Conservation (phyloP, 1,140 invertebrate species). For the Pseudomyrmex cubaensis region DNA sequence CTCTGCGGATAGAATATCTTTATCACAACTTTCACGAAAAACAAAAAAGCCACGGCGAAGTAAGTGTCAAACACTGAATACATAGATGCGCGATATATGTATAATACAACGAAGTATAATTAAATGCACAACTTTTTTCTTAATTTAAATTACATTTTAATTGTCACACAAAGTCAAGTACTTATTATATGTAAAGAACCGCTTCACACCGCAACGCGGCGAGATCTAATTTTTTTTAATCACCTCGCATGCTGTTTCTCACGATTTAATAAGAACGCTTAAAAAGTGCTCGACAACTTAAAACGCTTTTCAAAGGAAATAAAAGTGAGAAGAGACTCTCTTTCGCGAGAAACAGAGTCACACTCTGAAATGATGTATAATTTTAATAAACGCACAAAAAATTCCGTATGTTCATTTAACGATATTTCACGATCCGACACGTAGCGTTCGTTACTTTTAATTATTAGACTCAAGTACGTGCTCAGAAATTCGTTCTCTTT, state of each 20-base stretch:
- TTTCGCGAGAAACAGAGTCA: background rate
- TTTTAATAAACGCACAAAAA: background rate
- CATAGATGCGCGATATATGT: no score
- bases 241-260: background rate
- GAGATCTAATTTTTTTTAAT: background rate
- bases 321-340: background rate
- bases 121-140: no score
- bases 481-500: constrained; percentile 26
- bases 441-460: constrained; percentile 6
- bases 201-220: background rate
- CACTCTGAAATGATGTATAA: constrained; percentile 16
- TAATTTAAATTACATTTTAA: no score
- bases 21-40: constrained; percentile 63
- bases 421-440: background rate
- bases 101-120: no score
- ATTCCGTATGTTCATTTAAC: constrained; percentile 13
- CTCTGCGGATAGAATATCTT: constrained; percentile 40
- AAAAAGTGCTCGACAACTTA: background rate
- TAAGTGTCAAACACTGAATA: no score
- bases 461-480: constrained; percentile 44
- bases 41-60: no score
- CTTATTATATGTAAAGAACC: background rate
- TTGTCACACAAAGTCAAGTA: background rate
- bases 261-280: background rate
- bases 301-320: background rate